Evolutionary conservation across 2,888 invertebrate genomes (phyloP), one percentile per base, ranked within the genome.

Genomic region (Melieria omissa): DNA sequence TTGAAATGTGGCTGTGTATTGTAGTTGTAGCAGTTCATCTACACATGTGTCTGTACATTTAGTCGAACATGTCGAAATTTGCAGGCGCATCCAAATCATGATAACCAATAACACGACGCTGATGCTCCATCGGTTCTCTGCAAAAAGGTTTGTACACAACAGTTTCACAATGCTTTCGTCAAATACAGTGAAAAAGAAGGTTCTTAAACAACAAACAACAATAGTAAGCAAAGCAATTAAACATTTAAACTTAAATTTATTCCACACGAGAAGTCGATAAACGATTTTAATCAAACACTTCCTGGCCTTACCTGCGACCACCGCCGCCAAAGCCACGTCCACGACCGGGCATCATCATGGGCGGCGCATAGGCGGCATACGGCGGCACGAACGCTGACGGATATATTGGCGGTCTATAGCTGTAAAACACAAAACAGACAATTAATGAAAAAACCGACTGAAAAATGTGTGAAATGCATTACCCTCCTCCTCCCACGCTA

Each of bases 61-160:
- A 86, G 78, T 86, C 86, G 88, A 94, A 93, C 87, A 92, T 90
- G 87, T 94, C 94, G 86, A 90, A 90, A 89, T 89, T 90, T 86
- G 94, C 94, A 88, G 94, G 94, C 87, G 94, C 94, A 90, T 96
- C 95, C 89, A 96, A 91, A 90, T 96, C 96, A 89, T 94, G 92
- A 91, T 96, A 96, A 87, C 93, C 93, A 88, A 95, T 90, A 87
- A 95, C 90, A 87, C 93, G 92, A 88, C 95, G 91, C 87, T 92
- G 90, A 82, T 90, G 90, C 86, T 91, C 91, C 90, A 89, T 88
- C 87, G 89, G 89, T 81, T 87, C 87, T 90, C 91, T 91, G 90
- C 81, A 90, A 91, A 86, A 86, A 82, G 72, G 81, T 82, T 29
- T 83, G 65, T 65, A 71, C 63, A 71, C 45, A 71, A 57, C 57